Conservation (phyloP, 2,888 invertebrate genomes). For the Diadegma fenestrale region DNA sequence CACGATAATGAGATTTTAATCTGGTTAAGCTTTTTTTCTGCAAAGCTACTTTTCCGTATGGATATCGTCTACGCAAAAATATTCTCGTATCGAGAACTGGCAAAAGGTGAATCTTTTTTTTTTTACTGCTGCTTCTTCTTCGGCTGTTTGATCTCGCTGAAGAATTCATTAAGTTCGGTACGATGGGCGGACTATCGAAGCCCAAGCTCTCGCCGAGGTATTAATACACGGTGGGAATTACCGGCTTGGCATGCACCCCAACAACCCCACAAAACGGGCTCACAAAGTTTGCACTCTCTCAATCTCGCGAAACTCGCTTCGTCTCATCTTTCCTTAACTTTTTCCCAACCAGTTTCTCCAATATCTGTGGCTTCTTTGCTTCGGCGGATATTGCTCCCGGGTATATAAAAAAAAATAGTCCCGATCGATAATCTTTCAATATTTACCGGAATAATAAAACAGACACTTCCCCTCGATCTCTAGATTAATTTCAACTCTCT, state of each 20-base stretch:
- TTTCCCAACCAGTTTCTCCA: slow-evolving; percentile 47
- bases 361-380: slow-evolving; percentile 62
- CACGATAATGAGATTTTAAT: slow-evolving; percentile 35
- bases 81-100: slow-evolving; percentile 65
- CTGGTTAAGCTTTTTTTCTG: slow-evolving; percentile 24
- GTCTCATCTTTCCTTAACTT: slow-evolving; percentile 62
- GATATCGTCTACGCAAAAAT: slow-evolving; percentile 58
- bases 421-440: slow-evolving; percentile 63
- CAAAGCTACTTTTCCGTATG: not conserved
- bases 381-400: slow-evolving; percentile 42
- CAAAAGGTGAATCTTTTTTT: slow-evolving; percentile 30
- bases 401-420: slow-evolving; percentile 25
- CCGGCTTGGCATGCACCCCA: slow-evolving; percentile 81
- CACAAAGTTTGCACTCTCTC: slow-evolving; percentile 61
- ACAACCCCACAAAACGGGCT: slow-evolving; percentile 50
- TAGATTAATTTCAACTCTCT: slow-evolving; percentile 37
- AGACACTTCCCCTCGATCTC: slow-evolving; percentile 35
- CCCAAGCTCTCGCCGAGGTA: slow-evolving; percentile 75
- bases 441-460: slow-evolving; percentile 56
- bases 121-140: slow-evolving; percentile 21
- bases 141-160: slow-evolving; percentile 83
- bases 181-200: slow-evolving; percentile 70
- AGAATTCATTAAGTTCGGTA: slow-evolving; percentile 85
- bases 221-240: slow-evolving; percentile 83
- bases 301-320: slow-evolving; percentile 64